These are phyloP conservation scores for Himalopsyche japonica DNA, from an alignment of 2,888 invertebrate species.

Conservation along the genomic window DNA sequence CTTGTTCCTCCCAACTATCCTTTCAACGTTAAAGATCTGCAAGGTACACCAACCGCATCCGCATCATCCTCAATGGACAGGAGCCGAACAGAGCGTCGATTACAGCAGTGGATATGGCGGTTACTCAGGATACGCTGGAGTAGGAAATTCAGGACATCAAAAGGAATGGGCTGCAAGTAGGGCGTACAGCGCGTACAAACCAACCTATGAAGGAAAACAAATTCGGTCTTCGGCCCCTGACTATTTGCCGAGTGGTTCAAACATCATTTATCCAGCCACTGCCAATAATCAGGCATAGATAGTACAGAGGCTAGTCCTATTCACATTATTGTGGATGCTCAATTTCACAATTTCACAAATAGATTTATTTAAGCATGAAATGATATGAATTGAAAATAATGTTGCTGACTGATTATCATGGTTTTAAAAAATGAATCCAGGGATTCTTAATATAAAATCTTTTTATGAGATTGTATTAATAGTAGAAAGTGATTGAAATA, in stretches of 20 bases:
- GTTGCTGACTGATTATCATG: too few species aligned
- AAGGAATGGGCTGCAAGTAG: constrained; percentile 59
- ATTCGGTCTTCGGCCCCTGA: background rate
- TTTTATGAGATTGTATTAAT: too few species aligned
- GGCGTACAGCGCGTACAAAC: constrained; percentile 52
- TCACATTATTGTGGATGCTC: too few species aligned
- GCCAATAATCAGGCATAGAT: background rate
- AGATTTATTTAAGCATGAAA: too few species aligned
- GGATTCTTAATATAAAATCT: too few species aligned
- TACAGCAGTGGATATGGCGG: constrained; percentile 53
- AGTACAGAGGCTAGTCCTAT: background rate
- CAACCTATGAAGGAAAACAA: constrained; percentile 29
- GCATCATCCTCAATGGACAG: constrained; percentile 36
- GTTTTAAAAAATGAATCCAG: too few species aligned
- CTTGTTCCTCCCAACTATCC: constrained; percentile 62
- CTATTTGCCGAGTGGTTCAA: background rate
- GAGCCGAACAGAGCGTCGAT: constrained; percentile 45
- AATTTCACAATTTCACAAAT: too few species aligned
- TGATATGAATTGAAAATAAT: too few species aligned
- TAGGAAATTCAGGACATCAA: constrained; percentile 43
- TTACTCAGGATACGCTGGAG: constrained; percentile 39
- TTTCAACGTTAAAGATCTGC: constrained; percentile 62
- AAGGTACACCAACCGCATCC: constrained; percentile 47
- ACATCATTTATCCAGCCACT: background rate
- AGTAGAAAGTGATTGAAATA: too few species aligned